Conservation (phyloP, 2,113 vertebrate species). For the Lepus timidus region DNA sequence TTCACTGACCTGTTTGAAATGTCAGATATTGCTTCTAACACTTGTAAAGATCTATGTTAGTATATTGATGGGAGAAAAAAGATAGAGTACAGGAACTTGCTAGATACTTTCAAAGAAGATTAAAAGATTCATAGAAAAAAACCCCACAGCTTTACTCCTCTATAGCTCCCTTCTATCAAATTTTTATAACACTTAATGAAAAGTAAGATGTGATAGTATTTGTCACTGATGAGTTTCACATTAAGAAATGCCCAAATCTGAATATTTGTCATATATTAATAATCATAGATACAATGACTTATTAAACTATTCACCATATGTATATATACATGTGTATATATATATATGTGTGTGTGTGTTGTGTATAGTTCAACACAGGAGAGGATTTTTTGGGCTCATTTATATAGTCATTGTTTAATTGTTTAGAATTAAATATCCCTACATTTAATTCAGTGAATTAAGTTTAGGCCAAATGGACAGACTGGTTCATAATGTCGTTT, state of each 20-base stretch:
- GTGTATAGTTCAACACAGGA: background rate
- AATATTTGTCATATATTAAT: background rate
- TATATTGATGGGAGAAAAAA: background rate
- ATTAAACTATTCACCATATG: background rate
- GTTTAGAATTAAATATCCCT: background rate
- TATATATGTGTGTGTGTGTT: no score
- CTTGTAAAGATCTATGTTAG: conserved; percentile 58
- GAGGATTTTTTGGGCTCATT: background rate
- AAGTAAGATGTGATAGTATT: conserved; percentile 5
- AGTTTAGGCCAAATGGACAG: background rate
- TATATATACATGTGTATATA: background rate
- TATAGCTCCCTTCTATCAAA: conserved; percentile 40
- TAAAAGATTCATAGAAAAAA: conserved; percentile 32
- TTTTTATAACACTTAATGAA: conserved; percentile 11
- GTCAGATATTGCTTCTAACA: conserved; percentile 71
- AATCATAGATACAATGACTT: background rate
- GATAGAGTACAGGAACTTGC: background rate
- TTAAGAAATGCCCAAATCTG: background rate
- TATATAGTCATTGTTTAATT: background rate
- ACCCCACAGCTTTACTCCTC: background rate
- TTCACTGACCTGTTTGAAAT: conserved; percentile 76
- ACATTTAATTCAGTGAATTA: background rate
- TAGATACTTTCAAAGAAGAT: conserved; percentile 65
- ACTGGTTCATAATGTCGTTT: background rate
- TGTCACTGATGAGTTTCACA: background rate